Evolutionary conservation across 2,113 vertebrate genomes (phyloP).

Genomic region (Planiliza haematocheilus): DNA sequence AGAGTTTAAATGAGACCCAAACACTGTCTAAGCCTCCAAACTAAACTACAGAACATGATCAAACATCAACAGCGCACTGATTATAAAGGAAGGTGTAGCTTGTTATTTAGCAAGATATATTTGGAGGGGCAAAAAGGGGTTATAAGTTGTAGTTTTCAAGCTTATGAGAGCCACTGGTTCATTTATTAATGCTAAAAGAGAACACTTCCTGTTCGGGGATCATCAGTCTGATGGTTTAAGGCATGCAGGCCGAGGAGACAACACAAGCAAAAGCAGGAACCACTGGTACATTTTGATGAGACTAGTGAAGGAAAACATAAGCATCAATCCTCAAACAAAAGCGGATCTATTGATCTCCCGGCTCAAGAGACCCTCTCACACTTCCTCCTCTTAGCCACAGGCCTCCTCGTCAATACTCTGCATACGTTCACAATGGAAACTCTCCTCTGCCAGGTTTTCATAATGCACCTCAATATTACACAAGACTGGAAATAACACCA

Average conservation of each 20-base stretch:
- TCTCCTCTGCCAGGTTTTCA: slow-evolving; percentile 31
- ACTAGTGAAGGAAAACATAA: slow-evolving; percentile 19
- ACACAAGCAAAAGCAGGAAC: slow-evolving; percentile 32
- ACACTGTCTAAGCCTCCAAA: no score
- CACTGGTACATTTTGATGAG: slow-evolving; percentile 24
- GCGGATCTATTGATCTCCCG: slow-evolving; percentile 38
- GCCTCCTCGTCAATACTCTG: slow-evolving; percentile 4
- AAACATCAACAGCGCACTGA: no score
- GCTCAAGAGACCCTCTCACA: neutral
- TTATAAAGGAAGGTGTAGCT: slow-evolving; percentile 3
- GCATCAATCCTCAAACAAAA: slow-evolving; percentile 26
- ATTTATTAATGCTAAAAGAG: slow-evolving; percentile 48
- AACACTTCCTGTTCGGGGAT: slow-evolving; percentile 51
- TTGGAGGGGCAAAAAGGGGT: no score
- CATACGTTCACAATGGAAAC: slow-evolving; percentile 17
- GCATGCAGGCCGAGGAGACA: slow-evolving; percentile 7
- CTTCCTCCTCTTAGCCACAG: neutral
- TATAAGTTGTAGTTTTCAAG: no score
- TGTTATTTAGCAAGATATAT: neutral
- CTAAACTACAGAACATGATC: no score
- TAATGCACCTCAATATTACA: slow-evolving; percentile 50
- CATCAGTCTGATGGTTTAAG: slow-evolving; percentile 34
- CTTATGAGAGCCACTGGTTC: slow-evolving; percentile 18
- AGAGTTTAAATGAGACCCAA: slow-evolving; percentile 22
- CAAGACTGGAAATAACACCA: slow-evolving; percentile 43